These are phyloP conservation scores for Enoplolaimus lenunculus DNA, from an alignment of 2,888 invertebrate genomes.

Conservation along the genomic window DNA sequence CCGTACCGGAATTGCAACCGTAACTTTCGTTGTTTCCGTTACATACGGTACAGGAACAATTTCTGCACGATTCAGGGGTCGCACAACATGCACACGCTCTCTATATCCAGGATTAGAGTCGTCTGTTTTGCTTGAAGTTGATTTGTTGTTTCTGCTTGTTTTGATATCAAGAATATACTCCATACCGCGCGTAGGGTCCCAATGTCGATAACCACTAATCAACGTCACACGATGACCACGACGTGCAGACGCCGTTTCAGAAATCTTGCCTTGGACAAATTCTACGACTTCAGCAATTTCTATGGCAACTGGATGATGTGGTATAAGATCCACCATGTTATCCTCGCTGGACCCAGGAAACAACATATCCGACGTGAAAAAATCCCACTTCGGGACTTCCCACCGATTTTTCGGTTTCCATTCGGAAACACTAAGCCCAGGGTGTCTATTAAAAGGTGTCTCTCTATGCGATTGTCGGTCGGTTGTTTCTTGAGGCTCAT, in stretches of 20 bases:
- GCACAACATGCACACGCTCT: slow-evolving; percentile 59
- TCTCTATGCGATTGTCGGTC: neutral
- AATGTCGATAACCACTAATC: slow-evolving; percentile 57
- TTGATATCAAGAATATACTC: slow-evolving; percentile 60
- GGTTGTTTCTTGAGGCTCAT: neutral
- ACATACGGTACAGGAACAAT: slow-evolving; percentile 84
- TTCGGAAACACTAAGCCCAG: neutral
- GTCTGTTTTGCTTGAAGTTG: too few species aligned
- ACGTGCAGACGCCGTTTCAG: neutral
- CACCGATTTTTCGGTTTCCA: slow-evolving; percentile 8
- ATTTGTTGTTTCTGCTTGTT: slow-evolving; percentile 25
- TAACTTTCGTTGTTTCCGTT: slow-evolving; percentile 72
- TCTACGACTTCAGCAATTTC: slow-evolving; percentile 28
- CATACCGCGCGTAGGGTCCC: slow-evolving; percentile 69
- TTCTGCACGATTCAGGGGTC: slow-evolving; percentile 71
- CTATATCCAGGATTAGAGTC: neutral
- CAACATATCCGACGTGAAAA: neutral
- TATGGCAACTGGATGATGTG: slow-evolving; percentile 32
- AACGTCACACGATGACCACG: slow-evolving; percentile 37
- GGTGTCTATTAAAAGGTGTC: neutral
- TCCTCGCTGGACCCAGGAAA: neutral
- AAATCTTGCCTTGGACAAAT: neutral
- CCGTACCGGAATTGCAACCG: slow-evolving; percentile 58
- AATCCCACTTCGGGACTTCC: slow-evolving; percentile 16
- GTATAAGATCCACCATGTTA: slow-evolving; percentile 28